Conservation (phyloP, 1,140 invertebrate species). For the Tetraneura akinire region DNA sequence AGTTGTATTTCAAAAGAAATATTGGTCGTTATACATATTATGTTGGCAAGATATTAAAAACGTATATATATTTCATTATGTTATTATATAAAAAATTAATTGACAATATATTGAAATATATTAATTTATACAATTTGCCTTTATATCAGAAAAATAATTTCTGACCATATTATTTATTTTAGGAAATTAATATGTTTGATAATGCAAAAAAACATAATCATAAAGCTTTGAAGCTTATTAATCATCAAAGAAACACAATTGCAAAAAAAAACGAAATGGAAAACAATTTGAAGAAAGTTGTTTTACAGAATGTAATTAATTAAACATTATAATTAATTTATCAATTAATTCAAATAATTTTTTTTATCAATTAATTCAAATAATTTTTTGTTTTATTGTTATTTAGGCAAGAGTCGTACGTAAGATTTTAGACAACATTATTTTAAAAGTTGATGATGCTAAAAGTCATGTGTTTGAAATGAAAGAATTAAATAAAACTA, state of each 20-base stretch:
- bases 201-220: neutral
- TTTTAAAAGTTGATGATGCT: neutral
- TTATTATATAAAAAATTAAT: too few species aligned
- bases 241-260: neutral
- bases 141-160: too few species aligned
- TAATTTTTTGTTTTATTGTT: neutral
- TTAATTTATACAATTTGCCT: neutral
- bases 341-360: neutral
- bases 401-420: conserved; percentile 23
- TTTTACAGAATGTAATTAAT: conserved; percentile 31
- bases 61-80: neutral
- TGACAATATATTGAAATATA: too few species aligned
- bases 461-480: neutral
- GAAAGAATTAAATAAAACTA: neutral
- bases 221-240: conserved; percentile 13
- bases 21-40: conserved; percentile 24
- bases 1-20: conserved; percentile 22
- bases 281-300: conserved; percentile 14
- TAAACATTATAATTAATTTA: neutral
- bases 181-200: conserved; percentile 22
- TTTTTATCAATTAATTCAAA: too few species aligned
- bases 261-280: neutral
- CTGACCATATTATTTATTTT: neutral
- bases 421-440: neutral
- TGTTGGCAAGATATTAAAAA: neutral